Conservation (phyloP, 2,113 vertebrate species). For the Pterocles orientalis region DNA sequence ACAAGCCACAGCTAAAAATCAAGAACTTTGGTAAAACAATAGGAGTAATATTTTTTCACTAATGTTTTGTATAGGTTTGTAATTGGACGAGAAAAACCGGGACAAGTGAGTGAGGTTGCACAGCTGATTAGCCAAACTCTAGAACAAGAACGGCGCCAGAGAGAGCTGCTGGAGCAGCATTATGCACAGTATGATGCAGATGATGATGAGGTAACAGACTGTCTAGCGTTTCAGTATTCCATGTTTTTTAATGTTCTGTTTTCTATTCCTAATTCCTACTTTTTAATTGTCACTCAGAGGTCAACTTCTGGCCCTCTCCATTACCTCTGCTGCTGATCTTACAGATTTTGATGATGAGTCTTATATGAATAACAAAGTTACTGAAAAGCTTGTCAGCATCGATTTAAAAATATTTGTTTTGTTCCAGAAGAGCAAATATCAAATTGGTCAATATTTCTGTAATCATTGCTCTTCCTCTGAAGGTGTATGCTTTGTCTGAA, state of each 20-base stretch:
- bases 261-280: background rate
- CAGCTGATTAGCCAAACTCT: conserved; percentile 97
- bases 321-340: background rate
- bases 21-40: background rate
- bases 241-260: background rate
- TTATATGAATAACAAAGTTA: background rate
- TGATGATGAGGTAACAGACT: conserved; percentile 89
- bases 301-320: background rate
- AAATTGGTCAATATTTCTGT: background rate
- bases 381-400: background rate
- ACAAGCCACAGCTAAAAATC: background rate
- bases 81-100: conserved; percentile 95
- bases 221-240: background rate
- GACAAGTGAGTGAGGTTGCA: conserved; percentile 97
- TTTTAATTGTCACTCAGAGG: background rate
- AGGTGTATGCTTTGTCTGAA: background rate
- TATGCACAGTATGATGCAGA: conserved; percentile 96
- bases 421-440: background rate
- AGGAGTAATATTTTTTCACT: conserved; percentile 2
- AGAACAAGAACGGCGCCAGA: conserved; percentile 93
- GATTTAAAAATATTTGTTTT: background rate
- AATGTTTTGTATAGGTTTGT: conserved; percentile 84
- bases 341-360: background rate
- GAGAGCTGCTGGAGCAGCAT: conserved; percentile 95
- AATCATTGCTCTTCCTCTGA: background rate